Percentiles rank a stretch among this genome's conserved stretches.
These are phyloP conservation scores for Ascidia mentula DNA, from an alignment of 23 tunicate species.

Conservation along the genomic window DNA sequence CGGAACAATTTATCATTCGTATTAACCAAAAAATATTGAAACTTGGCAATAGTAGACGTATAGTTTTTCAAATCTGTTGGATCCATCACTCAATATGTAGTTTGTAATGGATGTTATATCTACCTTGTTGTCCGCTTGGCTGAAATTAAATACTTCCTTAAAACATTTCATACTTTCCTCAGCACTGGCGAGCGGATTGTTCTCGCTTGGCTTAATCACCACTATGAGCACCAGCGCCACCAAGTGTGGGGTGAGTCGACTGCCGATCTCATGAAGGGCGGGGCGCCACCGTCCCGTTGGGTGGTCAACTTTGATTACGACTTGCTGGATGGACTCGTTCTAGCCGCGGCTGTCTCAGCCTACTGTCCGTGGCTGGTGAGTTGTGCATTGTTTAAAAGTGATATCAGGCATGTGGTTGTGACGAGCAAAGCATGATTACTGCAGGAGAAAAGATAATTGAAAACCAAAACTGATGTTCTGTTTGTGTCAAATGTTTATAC, in stretches of 20 bases:
- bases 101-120: too few species aligned
- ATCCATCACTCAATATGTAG: too few species aligned
- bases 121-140: too few species aligned
- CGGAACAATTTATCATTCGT: not conserved
- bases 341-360: slow-evolving; percentile 75
- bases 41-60: not conserved
- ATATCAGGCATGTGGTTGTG: not conserved
- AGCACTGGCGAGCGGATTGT: slow-evolving; percentile 87
- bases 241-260: slow-evolving; percentile 50
- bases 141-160: not conserved
- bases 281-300: slow-evolving; percentile 80
- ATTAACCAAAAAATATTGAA: not conserved
- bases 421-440: too few species aligned
- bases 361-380: slow-evolving; percentile 99
- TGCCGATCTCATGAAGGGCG: slow-evolving; percentile 26
- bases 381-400: not conserved
- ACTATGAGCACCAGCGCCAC: slow-evolving; percentile 67
- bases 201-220: slow-evolving; percentile 89
- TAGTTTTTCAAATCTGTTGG: not conserved
- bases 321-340: slow-evolving; percentile 85
- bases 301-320: slow-evolving; percentile 98
- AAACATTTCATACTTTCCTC: not conserved
- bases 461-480: too few species aligned
- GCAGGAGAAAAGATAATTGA: too few species aligned
- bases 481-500: too few species aligned